phyloP scores from a whole-genome alignment of 2,888 invertebrate genomes.

The Horisme vitalbata region DNA sequence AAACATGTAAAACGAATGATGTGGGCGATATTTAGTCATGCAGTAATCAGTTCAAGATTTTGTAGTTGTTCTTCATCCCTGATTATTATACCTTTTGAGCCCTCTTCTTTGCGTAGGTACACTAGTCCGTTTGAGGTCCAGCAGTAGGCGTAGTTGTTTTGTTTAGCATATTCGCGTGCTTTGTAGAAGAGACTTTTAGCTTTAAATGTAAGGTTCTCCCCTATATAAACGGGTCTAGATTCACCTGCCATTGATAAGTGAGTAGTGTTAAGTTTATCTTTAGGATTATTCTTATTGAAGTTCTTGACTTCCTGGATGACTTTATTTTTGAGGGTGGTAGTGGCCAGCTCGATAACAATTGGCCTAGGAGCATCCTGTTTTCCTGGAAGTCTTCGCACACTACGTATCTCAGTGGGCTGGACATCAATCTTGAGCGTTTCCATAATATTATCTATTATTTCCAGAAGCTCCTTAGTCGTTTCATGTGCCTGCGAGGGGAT shows the following conservation, averaged over 20 bases:
- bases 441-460: neutral
- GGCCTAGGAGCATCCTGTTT: neutral
- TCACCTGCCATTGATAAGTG: neutral
- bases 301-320: neutral
- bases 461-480: neutral
- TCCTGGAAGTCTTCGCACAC: neutral
- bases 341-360: neutral
- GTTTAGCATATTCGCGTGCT: neutral
- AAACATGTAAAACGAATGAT: too few species aligned
- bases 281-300: neutral
- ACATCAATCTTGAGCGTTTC: neutral
- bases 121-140: neutral
- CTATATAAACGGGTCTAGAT: neutral
- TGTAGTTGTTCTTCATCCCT: neutral
- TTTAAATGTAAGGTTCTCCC: neutral
- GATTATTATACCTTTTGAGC: neutral
- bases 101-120: neutral
- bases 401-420: neutral
- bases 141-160: neutral
- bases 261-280: neutral
- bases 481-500: neutral
- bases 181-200: neutral
- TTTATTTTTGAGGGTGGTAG: neutral
- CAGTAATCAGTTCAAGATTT: neutral
- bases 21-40: too few species aligned